Conservation (phyloP, 2,113 vertebrate genomes). For the Psilopogon haemacephalus region DNA sequence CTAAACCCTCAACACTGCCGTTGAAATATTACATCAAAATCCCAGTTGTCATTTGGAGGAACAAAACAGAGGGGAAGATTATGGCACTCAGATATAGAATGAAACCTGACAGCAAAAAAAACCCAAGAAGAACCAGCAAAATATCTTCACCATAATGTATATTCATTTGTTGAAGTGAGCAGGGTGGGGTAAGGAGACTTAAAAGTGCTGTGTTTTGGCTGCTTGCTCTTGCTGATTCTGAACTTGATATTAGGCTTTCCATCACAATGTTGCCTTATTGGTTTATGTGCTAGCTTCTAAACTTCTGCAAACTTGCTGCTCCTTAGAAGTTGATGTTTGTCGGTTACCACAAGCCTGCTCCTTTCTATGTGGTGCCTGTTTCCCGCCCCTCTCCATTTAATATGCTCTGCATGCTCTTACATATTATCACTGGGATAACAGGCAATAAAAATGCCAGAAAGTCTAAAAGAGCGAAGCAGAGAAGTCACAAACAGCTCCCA, state of each 20-base stretch:
- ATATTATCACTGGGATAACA: conserved; percentile 74
- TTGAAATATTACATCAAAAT: background rate
- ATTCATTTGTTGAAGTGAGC: background rate
- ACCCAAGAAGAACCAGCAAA: background rate
- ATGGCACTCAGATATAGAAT: background rate
- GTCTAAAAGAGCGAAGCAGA: conserved; percentile 65
- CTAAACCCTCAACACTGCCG: background rate
- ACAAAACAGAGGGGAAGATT: background rate
- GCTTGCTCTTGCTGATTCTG: background rate
- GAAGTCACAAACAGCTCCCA: conserved; percentile 68
- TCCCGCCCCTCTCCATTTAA: conserved; percentile 50
- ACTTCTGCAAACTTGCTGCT: background rate
- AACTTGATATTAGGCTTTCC: background rate
- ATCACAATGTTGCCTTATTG: background rate
- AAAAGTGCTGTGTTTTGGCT: background rate
- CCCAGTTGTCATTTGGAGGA: background rate
- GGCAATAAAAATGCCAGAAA: conserved; percentile 77
- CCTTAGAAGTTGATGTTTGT: conserved; percentile 3
- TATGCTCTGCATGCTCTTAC: conserved; percentile 69
- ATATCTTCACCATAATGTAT: rapidly evolving
- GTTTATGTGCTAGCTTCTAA: background rate
- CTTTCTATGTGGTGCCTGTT: conserved; percentile 35
- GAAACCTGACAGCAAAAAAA: background rate
- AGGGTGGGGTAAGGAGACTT: background rate
- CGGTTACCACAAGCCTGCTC: conserved; percentile 2